These are phyloP conservation scores for Neolamprologus sp. DNA, from an alignment of 2,113 vertebrate genomes.

Conservation along the genomic window DNA sequence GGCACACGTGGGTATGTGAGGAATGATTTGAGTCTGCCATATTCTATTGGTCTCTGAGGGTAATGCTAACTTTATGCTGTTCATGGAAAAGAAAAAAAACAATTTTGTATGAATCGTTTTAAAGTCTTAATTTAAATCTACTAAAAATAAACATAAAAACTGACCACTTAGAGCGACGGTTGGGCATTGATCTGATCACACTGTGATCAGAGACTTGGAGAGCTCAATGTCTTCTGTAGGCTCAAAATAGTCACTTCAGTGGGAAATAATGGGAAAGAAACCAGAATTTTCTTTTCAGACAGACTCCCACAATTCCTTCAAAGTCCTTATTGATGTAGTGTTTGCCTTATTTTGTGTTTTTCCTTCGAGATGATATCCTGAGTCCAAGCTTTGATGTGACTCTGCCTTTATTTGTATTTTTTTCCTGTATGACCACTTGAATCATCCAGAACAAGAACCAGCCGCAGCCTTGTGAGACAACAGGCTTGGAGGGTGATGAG, in stretches of 20 bases:
- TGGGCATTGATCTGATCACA: background rate
- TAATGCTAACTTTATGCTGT: background rate
- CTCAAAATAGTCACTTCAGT: background rate
- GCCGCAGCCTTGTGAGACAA: slow-evolving; percentile 32
- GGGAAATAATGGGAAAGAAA: background rate
- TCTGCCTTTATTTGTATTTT: background rate
- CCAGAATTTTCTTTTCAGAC: background rate
- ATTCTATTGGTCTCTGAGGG: background rate
- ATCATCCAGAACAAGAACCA: slow-evolving; percentile 59
- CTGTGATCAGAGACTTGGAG: background rate
- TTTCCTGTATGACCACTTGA: background rate
- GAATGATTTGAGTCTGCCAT: background rate
- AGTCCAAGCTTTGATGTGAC: background rate
- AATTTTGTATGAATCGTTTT: background rate
- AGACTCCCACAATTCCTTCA: background rate
- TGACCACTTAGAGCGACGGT: background rate
- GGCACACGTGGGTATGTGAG: background rate
- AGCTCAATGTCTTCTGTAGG: background rate
- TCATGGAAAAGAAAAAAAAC: background rate
- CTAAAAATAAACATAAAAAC: background rate
- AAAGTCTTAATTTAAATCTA: background rate
- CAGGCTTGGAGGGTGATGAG: slow-evolving; percentile 42
- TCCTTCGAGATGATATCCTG: background rate
- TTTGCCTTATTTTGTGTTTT: slow-evolving; percentile 14
- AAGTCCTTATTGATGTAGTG: slow-evolving; percentile 10